Percentiles rank a stretch among this genome's conserved stretches.
Conservation (phyloP, 2,797 vertebrate genomes). For the Fratercula arctica region DNA sequence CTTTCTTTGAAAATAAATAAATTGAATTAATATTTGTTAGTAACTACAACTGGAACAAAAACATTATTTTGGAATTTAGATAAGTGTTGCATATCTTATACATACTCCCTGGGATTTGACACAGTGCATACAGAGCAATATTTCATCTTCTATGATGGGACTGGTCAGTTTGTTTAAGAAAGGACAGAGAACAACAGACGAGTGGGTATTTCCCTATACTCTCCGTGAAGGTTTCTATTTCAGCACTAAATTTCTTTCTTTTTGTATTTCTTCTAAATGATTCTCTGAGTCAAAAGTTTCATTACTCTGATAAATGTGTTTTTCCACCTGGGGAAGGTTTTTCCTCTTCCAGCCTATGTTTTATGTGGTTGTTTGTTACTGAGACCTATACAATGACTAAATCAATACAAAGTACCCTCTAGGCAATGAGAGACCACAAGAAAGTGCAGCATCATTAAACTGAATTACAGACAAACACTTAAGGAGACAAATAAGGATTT, state of each 20-base stretch:
- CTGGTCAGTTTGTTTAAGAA: not conserved
- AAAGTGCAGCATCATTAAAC: constrained; percentile 78
- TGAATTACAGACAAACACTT: constrained; percentile 79
- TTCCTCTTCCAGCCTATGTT: constrained; percentile 62
- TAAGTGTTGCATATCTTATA: not conserved
- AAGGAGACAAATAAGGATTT: constrained; percentile 78
- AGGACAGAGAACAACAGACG: not conserved
- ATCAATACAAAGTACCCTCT: constrained; percentile 77
- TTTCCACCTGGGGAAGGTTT: constrained; percentile 66
- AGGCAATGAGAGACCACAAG: constrained; percentile 68
- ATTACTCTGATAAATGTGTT: constrained; percentile 51
- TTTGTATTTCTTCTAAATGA: not conserved
- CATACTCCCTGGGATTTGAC: not conserved
- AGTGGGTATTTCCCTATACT: not conserved
- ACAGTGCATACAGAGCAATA: not conserved
- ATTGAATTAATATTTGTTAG: not conserved
- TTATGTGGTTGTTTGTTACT: constrained; percentile 73
- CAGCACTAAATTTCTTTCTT: not conserved
- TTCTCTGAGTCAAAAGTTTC: constrained; percentile 47
- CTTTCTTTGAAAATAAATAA: not conserved
- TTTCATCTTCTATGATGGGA: not conserved
- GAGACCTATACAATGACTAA: constrained; percentile 74
- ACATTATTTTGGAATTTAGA: not conserved
- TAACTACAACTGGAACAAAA: not conserved
- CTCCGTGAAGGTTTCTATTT: not conserved